Evolutionary conservation across 2,113 vertebrate species (phyloP).

Genomic region (Bubo bubo): DNA sequence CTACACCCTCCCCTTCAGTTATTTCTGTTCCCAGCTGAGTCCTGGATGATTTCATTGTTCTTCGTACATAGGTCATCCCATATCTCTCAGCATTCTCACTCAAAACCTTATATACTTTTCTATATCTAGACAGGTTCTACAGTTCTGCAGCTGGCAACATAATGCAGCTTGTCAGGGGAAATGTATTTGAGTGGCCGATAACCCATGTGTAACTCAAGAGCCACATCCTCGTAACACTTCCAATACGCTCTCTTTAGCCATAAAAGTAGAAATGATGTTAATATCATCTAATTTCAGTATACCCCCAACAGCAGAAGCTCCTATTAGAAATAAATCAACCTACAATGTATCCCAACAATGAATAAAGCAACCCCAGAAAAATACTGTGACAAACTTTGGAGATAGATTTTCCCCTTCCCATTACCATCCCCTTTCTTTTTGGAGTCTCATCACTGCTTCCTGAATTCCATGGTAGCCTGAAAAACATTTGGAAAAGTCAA

Average conservation of each 20-base stretch:
- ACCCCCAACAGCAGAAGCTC: background rate
- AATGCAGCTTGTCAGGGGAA: background rate
- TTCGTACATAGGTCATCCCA: background rate
- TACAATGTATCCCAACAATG: background rate
- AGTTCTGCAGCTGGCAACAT: background rate
- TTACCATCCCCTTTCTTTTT: accelerated
- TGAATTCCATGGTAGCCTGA: background rate
- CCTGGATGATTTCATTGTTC: background rate
- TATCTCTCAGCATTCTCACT: background rate
- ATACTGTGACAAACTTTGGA: background rate
- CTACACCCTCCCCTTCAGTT: background rate
- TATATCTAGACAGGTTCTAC: background rate
- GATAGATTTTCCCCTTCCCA: background rate
- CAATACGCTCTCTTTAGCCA: background rate
- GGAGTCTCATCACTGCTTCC: background rate
- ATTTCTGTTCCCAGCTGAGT: background rate
- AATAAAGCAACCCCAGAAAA: background rate
- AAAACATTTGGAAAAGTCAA: background rate
- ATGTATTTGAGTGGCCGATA: background rate
- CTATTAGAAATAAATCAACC: background rate
- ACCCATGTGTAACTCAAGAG: background rate
- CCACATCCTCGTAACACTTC: background rate
- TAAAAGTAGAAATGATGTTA: background rate
- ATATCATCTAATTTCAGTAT: background rate
- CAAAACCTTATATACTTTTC: background rate